A percentile compares a stretch with the other conserved stretches of the same genome.
Conservation (phyloP, 2,797 vertebrate species). For the Choloepus didactylus region DNA sequence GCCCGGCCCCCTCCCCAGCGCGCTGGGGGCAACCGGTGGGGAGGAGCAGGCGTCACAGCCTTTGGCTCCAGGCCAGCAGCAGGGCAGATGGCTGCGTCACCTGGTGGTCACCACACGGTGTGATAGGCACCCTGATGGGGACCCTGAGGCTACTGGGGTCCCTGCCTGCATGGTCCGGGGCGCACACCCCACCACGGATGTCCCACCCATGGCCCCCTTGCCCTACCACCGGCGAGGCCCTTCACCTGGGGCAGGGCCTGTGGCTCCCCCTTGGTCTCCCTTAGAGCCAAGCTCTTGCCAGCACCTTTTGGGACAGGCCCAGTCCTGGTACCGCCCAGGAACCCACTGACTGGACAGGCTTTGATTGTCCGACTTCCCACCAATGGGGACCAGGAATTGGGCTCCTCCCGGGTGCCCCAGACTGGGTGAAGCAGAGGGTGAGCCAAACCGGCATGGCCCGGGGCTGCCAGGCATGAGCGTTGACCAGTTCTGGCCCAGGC, state of each 20-base stretch:
- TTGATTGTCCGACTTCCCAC: slow-evolving; percentile 40
- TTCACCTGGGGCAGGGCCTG: neutral
- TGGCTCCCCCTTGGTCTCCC: neutral
- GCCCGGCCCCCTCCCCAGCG: neutral
- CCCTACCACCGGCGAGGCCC: no score
- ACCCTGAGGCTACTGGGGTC: neutral
- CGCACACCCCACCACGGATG: no score
- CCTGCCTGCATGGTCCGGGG: neutral
- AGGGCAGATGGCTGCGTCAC: neutral
- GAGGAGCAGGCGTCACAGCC: neutral
- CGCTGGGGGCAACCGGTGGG: neutral
- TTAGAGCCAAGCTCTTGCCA: neutral
- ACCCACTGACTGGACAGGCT: slow-evolving; percentile 65
- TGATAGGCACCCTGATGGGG: neutral
- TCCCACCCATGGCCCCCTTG: no score
- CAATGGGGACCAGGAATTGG: neutral
- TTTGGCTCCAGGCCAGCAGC: neutral
- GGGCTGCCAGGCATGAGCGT: neutral
- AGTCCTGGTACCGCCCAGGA: no score
- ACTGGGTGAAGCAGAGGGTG: neutral
- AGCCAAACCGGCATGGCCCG: neutral
- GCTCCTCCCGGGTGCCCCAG: slow-evolving; percentile 28
- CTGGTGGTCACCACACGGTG: neutral
- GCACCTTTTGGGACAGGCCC: neutral
- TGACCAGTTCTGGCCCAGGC: no score